Base-by-base conservation (phyloP, 2,113 vertebrate species). In the Leucoraja erinaceus region DNA sequence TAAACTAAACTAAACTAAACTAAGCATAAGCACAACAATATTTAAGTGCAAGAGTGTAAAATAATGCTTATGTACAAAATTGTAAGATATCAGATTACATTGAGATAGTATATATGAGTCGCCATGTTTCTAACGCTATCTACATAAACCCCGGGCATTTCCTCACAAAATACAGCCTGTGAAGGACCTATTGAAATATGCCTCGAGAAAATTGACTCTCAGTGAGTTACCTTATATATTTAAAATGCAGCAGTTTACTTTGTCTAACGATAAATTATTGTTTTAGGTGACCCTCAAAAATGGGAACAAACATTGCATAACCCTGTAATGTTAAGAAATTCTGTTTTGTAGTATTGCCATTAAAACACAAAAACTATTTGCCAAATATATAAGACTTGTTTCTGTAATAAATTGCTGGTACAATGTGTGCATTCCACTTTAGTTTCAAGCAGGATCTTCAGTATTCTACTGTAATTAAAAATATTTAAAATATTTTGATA, bases 121-220 rank as follows among this genome's bases (percentile, higher is more conserved):
- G 38, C 38, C 38, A 47, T 47, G 38, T 47, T 47, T 47, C 38
- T 47, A 47, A 47, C 3, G 38, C 38, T 47, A 47, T 47, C 38
- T 1, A 47, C 38, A 47, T 47, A 47, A 68, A 68, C 66, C 16
- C 0, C 66, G 4, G 66, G 66, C 66, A 68, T 68, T 68, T 16
- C 66, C 66, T 16, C 10, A 10, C 10, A 68, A 47, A 68, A 6
- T 16, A 68, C 66, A 68, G 66, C 66, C 16, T 9, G 10, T 68
- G 16, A 68, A 68, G 66, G 66, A 68, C 16, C 66, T 11, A 68
- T 68, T 90, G 18, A 28, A 90, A 22, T 70, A 20, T 70, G 88
- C 88, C 88, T 90, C 18, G 31, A 90, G 63, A 90, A 70, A 70
- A 90, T 70, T 38, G 63, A 63, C 70, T 90, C 66, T 33, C 31